Evolutionary conservation across 2,113 vertebrate genomes (phyloP).

Genomic region (Pogona vitticeps): DNA sequence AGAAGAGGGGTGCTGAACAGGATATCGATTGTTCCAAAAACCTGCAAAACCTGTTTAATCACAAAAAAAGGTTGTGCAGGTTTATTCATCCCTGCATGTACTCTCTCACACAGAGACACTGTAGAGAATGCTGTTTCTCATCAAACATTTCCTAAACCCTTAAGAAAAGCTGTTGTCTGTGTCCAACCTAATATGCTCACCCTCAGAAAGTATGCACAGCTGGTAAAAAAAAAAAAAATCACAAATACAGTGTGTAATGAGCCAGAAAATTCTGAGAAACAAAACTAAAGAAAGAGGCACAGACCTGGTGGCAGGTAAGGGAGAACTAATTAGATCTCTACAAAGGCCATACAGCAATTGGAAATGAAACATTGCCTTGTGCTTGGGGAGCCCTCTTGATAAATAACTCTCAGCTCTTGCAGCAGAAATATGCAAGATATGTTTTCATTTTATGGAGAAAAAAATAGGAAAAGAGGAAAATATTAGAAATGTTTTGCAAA

Average conservation of each 20-base stretch:
- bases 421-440: background rate
- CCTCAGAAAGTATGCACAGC: background rate
- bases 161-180: background rate
- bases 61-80: background rate
- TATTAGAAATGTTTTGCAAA: too few species aligned
- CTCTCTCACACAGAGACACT: background rate
- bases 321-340: background rate
- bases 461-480: background rate
- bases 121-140: background rate
- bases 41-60: background rate
- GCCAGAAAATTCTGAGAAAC: conserved; percentile 18
- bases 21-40: background rate
- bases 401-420: background rate
- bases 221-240: background rate
- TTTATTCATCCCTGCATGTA: background rate
- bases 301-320: background rate
- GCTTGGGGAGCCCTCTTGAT: background rate
- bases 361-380: conserved; percentile 16
- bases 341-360: conserved; percentile 13
- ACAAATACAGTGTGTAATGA: conserved; percentile 11
- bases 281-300: conserved; percentile 19
- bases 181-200: background rate
- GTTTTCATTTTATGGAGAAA: background rate
- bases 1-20: too few species aligned
- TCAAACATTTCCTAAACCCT: background rate